A percentile compares a stretch with the other conserved stretches of the same genome.
These are phyloP conservation scores for Lasiommata megera DNA, from an alignment of 2,888 invertebrate genomes.

Conservation along the genomic window DNA sequence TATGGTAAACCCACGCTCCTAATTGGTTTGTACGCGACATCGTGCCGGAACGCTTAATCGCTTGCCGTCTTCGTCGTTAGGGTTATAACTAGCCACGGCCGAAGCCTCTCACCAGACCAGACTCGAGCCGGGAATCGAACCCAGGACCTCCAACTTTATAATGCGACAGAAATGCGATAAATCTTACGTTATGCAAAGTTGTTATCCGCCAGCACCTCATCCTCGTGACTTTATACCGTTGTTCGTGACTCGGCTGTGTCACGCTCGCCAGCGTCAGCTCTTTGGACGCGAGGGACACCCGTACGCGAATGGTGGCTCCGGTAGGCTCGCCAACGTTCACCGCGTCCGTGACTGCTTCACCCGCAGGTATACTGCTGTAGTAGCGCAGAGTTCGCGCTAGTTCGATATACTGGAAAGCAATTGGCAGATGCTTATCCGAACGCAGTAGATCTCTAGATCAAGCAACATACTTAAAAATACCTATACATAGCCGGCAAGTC, in stretches of 20 bases:
- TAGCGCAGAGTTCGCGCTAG: conserved; percentile 91
- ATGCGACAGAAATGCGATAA: neutral
- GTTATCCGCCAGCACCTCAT: conserved; percentile 99
- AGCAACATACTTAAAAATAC: too few species aligned
- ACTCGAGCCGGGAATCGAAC: too few species aligned
- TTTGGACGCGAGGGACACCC: conserved; percentile 92
- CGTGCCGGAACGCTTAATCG: too few species aligned
- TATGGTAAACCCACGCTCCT: too few species aligned
- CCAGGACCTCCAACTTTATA: too few species aligned
- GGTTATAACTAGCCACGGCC: too few species aligned
- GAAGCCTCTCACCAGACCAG: too few species aligned
- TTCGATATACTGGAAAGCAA: conserved; percentile 87
- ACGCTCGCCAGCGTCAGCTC: conserved; percentile 89
- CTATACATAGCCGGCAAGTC: too few species aligned
- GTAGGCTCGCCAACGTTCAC: conserved; percentile 46
- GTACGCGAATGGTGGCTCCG: conserved; percentile 53
- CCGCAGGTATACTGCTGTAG: conserved; percentile 90
- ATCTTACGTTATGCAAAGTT: conserved; percentile 86
- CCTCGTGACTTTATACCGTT: conserved; percentile 94
- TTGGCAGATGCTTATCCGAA: neutral
- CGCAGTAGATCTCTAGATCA: too few species aligned
- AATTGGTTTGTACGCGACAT: too few species aligned
- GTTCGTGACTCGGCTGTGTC: conserved; percentile 86
- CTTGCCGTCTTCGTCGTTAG: too few species aligned
- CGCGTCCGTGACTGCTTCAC: conserved; percentile 65